These are phyloP conservation scores for Clinocottus analis DNA, from an alignment of 2,113 vertebrate species.

Conservation along the genomic window DNA sequence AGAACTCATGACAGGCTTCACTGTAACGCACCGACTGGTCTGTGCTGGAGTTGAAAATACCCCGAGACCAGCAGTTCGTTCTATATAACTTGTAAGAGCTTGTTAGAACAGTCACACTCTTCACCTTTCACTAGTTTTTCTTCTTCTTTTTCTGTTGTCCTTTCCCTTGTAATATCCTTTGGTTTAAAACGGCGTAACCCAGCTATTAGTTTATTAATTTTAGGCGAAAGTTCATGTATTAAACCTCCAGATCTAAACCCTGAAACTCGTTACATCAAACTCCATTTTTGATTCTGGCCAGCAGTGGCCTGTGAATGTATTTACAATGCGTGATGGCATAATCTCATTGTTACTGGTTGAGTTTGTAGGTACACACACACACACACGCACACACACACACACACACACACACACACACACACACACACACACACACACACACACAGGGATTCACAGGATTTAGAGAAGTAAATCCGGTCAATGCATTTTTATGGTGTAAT, in stretches of 20 bases:
- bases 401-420: neutral
- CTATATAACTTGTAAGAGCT: slow-evolving; percentile 34
- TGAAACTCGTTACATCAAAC: neutral
- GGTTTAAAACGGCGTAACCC: neutral
- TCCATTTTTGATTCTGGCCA: neutral
- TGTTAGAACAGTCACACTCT: slow-evolving; percentile 34
- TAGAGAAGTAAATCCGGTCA: neutral
- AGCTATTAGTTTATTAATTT: neutral
- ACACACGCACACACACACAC: neutral
- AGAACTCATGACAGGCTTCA: slow-evolving; percentile 60
- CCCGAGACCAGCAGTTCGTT: slow-evolving; percentile 35
- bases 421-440: no score
- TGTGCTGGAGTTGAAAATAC: slow-evolving; percentile 49
- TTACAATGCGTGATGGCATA: neutral
- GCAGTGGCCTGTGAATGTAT: neutral
- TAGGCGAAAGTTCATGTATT: neutral
- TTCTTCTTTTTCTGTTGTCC: neutral
- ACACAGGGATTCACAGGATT: neutral
- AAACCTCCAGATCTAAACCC: neutral
- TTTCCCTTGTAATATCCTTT: slow-evolving; percentile 4
- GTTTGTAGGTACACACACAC: neutral
- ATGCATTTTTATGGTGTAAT: neutral
- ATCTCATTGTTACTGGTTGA: neutral
- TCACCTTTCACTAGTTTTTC: slow-evolving; percentile 19
- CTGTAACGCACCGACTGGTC: slow-evolving; percentile 40